These are phyloP conservation scores for Otis tarda DNA, from an alignment of 2,113 vertebrate species.

Conservation along the genomic window DNA sequence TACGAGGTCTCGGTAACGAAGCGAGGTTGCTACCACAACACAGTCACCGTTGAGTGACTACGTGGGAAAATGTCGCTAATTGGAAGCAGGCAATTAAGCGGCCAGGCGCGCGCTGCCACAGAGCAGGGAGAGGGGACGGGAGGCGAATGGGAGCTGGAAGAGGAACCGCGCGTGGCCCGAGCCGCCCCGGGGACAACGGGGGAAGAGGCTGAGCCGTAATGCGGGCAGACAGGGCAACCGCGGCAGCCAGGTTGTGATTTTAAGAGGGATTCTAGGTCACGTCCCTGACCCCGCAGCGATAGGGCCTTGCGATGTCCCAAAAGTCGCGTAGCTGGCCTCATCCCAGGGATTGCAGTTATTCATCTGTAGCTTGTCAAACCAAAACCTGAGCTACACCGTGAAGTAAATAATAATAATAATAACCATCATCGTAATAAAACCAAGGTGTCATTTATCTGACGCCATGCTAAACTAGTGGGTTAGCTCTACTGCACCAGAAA, in stretches of 20 bases:
- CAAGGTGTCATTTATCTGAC: background rate
- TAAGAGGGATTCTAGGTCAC: background rate
- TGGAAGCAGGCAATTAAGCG: fast-evolving
- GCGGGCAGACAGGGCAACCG: background rate
- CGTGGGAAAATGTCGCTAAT: fast-evolving
- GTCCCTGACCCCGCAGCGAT: fast-evolving
- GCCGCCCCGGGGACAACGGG: background rate
- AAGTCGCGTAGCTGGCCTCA: fast-evolving
- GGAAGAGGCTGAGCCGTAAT: background rate
- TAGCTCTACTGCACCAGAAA: background rate
- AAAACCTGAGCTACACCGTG: background rate
- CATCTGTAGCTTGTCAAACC: fast-evolving
- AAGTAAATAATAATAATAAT: background rate
- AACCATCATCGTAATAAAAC: background rate
- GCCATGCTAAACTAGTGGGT: fast-evolving
- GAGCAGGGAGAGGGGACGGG: background rate
- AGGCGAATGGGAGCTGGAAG: background rate
- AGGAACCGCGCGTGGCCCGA: fast-evolving
- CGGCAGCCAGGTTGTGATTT: background rate
- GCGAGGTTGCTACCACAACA: fast-evolving
- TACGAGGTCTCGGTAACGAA: fast-evolving
- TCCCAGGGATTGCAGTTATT: fast-evolving
- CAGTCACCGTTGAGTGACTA: background rate
- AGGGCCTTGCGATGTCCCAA: background rate
- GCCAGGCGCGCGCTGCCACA: fast-evolving